Conservation (phyloP, 2,797 vertebrate species). For the Pantherophis alleghaniensis region DNA sequence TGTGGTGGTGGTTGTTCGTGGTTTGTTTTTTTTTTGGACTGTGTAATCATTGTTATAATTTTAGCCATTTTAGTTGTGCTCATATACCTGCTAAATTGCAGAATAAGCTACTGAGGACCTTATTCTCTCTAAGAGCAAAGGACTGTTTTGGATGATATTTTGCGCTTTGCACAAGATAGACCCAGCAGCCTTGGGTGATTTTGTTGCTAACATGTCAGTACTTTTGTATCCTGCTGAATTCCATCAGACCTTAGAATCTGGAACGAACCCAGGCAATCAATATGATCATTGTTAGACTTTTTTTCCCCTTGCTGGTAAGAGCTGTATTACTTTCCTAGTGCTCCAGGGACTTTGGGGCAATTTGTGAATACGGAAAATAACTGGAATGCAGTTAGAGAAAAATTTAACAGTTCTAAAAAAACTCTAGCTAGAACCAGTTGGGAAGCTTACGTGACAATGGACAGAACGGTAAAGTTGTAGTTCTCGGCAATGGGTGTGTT, state of each 20-base stretch:
- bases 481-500: not conserved
- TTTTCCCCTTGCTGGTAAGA: not conserved
- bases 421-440: not conserved
- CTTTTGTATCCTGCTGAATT: not conserved
- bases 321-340: not conserved
- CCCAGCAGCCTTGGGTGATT: not conserved
- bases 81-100: not conserved
- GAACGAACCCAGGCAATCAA: not conserved
- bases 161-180: not conserved
- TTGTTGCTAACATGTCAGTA: not conserved
- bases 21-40: not conserved
- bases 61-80: not conserved
- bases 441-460: not conserved
- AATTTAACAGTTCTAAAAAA: not conserved
- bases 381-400: not conserved
- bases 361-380: not conserved
- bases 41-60: not conserved
- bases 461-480: not conserved
- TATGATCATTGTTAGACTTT: not conserved
- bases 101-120: not conserved
- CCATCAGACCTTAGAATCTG: not conserved
- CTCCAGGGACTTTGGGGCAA: not conserved
- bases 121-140: not conserved
- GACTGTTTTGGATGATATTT: not conserved
- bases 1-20: not conserved